Conservation (phyloP, 2,888 invertebrate species). For the Mythimna vitellina region DNA sequence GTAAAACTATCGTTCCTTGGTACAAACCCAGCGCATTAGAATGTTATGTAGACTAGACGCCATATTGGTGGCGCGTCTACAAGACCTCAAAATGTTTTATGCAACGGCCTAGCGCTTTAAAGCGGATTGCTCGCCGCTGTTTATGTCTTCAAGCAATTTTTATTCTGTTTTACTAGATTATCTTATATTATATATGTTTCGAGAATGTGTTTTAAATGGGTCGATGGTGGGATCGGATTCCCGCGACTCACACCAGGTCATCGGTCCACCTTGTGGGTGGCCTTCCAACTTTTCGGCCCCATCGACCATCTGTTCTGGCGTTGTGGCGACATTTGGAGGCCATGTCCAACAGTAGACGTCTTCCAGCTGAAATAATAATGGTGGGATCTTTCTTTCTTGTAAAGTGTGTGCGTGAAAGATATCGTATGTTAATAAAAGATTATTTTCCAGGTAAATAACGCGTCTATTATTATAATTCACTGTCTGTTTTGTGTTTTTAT, state of each 20-base stretch:
- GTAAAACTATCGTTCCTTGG: slow-evolving; percentile 52
- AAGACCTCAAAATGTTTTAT: slow-evolving; percentile 76
- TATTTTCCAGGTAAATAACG: too few species aligned
- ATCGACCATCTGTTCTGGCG: too few species aligned
- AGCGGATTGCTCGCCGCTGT: slow-evolving; percentile 71
- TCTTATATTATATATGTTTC: neutral
- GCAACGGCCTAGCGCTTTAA: slow-evolving; percentile 70
- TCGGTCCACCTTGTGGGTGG: too few species aligned
- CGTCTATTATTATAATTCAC: too few species aligned
- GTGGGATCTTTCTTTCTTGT: neutral
- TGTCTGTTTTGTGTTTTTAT: too few species aligned
- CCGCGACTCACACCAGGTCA: too few species aligned
- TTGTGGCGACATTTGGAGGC: too few species aligned
- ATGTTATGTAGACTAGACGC: slow-evolving; percentile 70
- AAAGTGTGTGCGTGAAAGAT: too few species aligned
- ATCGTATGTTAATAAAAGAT: too few species aligned
- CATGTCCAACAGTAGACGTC: too few species aligned
- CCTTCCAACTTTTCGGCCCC: too few species aligned
- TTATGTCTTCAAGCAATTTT: slow-evolving; percentile 60
- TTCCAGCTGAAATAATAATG: too few species aligned
- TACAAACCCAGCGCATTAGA: slow-evolving; percentile 66
- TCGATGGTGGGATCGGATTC: neutral
- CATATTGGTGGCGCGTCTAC: slow-evolving; percentile 72
- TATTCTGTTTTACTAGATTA: slow-evolving; percentile 33
- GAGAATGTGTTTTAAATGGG: neutral